Conservation (phyloP, 2,888 invertebrate genomes). For the Standfussiana lucernea region DNA sequence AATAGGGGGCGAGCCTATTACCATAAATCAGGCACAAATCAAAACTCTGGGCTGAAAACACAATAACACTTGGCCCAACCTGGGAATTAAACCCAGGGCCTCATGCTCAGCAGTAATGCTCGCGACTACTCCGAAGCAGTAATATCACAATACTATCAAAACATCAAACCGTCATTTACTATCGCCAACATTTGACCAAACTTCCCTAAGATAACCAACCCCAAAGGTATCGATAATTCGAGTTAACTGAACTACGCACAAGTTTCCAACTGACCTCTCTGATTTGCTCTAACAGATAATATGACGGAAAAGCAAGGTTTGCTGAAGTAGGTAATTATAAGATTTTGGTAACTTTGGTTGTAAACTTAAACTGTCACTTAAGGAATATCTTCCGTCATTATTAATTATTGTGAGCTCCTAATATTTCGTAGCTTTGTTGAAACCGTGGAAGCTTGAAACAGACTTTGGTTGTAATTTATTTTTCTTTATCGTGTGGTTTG, state of each 20-base stretch:
- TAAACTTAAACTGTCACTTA: too few species aligned
- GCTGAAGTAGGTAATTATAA: conserved; percentile 11
- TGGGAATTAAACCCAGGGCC: not conserved
- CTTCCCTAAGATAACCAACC: conserved; percentile 19
- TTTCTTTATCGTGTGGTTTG: too few species aligned
- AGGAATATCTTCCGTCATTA: too few species aligned
- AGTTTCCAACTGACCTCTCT: conserved; percentile 13
- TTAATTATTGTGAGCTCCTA: too few species aligned
- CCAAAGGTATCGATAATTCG: not conserved
- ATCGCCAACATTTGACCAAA: conserved; percentile 16
- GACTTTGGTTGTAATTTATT: too few species aligned
- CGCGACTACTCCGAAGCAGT: too few species aligned
- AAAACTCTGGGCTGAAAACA: too few species aligned
- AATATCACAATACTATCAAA: not conserved
- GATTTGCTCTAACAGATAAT: conserved; percentile 39
- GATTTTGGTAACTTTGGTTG: not conserved
- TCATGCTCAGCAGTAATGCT: too few species aligned
- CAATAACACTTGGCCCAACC: not conserved
- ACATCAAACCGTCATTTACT: not conserved
- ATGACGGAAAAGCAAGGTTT: conserved; percentile 5
- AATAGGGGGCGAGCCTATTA: too few species aligned
- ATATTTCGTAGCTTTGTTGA: too few species aligned
- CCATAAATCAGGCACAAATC: too few species aligned
- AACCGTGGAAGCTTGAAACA: too few species aligned
- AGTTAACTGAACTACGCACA: conserved; percentile 9